Percentiles rank a stretch among this genome's conserved stretches.
These are phyloP conservation scores for Platynereis dumerilii DNA, from an alignment of 2,888 invertebrate species.

Conservation along the genomic window DNA sequence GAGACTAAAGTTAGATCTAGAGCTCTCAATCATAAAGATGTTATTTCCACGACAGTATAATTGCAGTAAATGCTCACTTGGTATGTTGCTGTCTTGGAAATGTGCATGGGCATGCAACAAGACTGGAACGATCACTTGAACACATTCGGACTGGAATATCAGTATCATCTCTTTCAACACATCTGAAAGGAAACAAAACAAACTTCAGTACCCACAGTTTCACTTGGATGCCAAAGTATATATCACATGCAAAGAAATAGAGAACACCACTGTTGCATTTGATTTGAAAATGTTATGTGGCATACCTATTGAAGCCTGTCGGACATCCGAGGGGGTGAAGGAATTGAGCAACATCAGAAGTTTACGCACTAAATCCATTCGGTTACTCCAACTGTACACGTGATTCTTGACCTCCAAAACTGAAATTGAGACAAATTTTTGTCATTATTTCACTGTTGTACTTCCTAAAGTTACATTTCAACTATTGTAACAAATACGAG, in stretches of 20 bases:
- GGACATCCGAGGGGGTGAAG: slow-evolving; percentile 84
- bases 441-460: no score
- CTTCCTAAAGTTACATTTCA: no score
- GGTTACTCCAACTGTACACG: slow-evolving; percentile 72
- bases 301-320: slow-evolving; percentile 78
- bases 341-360: slow-evolving; percentile 86
- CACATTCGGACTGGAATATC: slow-evolving; percentile 79
- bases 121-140: slow-evolving; percentile 83
- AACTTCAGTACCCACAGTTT: neutral
- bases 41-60: no score
- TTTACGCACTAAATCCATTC: slow-evolving; percentile 86
- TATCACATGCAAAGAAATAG: no score
- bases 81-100: slow-evolving; percentile 71
- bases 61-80: slow-evolving; percentile 44
- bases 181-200: slow-evolving; percentile 64
- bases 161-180: slow-evolving; percentile 80
- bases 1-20: no score
- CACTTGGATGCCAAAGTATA: no score
- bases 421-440: no score
- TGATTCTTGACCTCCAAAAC: slow-evolving; percentile 47
- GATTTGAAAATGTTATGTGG: no score
- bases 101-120: slow-evolving; percentile 84
- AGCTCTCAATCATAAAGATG: no score
- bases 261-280: no score
- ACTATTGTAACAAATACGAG: no score